These are phyloP conservation scores for Oreohelix idahoensis DNA, from an alignment of 1,140 invertebrate genomes.

Conservation along the genomic window DNA sequence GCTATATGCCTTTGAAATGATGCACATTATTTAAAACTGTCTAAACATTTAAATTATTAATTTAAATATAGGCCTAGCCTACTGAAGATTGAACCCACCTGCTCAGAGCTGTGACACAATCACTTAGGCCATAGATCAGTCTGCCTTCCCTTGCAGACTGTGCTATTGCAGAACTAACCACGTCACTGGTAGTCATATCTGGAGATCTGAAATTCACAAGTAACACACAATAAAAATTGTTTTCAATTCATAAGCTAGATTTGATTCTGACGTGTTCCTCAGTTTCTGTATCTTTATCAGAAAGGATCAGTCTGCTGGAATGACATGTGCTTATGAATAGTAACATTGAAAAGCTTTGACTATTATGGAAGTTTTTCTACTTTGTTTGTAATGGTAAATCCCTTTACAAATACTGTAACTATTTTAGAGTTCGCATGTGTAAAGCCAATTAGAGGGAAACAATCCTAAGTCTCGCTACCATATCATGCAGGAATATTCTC, in stretches of 20 bases:
- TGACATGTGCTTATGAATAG: no score
- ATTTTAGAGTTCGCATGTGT: neutral
- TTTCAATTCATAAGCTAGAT: no score
- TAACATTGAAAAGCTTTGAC: no score
- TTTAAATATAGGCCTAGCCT: no score
- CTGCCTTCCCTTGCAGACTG: neutral
- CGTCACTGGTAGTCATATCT: constrained; percentile 7
- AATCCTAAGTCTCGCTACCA: neutral
- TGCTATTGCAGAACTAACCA: constrained; percentile 1
- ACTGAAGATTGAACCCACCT: neutral
- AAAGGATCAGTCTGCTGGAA: no score
- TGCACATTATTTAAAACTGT: no score
- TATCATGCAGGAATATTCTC: no score
- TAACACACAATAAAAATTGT: neutral
- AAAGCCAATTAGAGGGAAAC: neutral
- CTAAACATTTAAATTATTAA: no score
- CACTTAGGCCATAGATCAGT: constrained; percentile 3
- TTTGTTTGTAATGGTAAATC: neutral
- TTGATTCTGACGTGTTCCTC: no score
- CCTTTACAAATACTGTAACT: neutral
- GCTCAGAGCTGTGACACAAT: constrained; percentile 23
- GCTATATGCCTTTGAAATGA: no score
- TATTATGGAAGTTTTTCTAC: no score
- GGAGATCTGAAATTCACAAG: constrained; percentile 16
- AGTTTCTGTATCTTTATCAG: no score